Percentiles rank a stretch among this genome's conserved stretches.
Conservation (phyloP, 2,888 invertebrate genomes). For the Apantesis nais region DNA sequence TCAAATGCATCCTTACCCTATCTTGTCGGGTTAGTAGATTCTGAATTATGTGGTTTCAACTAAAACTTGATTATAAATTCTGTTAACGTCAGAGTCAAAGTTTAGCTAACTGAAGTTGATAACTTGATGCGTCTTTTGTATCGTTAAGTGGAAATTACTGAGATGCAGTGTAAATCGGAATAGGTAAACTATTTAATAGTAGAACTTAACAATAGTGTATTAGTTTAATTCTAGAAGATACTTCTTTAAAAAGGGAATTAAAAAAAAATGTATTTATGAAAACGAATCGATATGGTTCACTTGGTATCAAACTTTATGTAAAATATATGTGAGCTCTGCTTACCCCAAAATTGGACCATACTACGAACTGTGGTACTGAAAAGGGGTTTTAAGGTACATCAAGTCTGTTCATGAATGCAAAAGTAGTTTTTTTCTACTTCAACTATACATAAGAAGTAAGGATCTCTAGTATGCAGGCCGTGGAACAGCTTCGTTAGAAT, state of each 20-base stretch:
- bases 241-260: neutral
- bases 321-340: too few relatives aligned
- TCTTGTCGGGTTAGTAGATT: constrained; percentile 2
- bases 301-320: too few relatives aligned
- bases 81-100: constrained; percentile 14
- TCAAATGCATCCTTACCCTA: neutral
- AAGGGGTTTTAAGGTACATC: too few relatives aligned
- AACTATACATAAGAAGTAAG: neutral
- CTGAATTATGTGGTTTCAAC: neutral
- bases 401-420: neutral
- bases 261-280: neutral
- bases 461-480: neutral
- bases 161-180: neutral
- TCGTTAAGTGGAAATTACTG: neutral
- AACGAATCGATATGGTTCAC: neutral
- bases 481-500: neutral
- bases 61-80: constrained; percentile 11
- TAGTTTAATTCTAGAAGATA: neutral
- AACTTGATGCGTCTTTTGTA: neutral
- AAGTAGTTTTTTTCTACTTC: neutral
- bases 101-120: constrained; percentile 2
- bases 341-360: too few relatives aligned
- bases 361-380: too few relatives aligned
- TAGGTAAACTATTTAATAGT: neutral
- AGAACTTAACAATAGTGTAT: neutral